Conservation (phyloP, 1,140 invertebrate genomes). For the Cardiocondyla obscurior region DNA sequence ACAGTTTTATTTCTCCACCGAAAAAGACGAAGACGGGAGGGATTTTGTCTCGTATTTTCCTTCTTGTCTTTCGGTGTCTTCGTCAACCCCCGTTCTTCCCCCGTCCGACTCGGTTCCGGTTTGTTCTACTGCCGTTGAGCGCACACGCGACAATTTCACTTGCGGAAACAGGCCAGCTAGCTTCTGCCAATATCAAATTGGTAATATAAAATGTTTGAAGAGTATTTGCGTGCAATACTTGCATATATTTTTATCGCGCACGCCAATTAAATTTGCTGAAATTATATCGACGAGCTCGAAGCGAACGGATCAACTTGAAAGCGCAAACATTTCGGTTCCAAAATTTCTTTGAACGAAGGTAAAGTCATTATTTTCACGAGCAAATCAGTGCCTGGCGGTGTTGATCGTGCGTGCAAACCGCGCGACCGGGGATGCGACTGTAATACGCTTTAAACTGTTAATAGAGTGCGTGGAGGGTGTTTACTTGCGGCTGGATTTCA, state of each 20-base stretch:
- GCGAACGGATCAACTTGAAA: slow-evolving; percentile 21
- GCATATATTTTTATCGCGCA: background rate
- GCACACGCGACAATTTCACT: slow-evolving; percentile 1
- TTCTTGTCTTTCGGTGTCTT: slow-evolving; percentile 36
- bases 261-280: background rate
- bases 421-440: slow-evolving; percentile 55
- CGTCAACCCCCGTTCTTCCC: slow-evolving; percentile 5
- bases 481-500: slow-evolving; percentile 81
- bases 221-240: no score
- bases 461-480: slow-evolving; percentile 80
- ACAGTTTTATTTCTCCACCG: slow-evolving; percentile 80
- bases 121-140: slow-evolving; percentile 49
- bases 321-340: background rate
- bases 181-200: slow-evolving; percentile 21
- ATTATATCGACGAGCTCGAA: background rate
- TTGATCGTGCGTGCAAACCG: slow-evolving; percentile 50
- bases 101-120: slow-evolving; percentile 7
- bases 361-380: slow-evolving; percentile 23
- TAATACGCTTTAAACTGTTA: slow-evolving; percentile 82
- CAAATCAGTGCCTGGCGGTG: background rate
- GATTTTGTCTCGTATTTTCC: slow-evolving; percentile 50
- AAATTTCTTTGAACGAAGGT: slow-evolving; percentile 30
- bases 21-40: slow-evolving; percentile 59
- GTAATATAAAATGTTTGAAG: no score
- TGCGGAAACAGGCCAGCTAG: slow-evolving; percentile 58